Evolutionary conservation across 1,140 invertebrate species (phyloP).

Genomic region (Homarus americanus): DNA sequence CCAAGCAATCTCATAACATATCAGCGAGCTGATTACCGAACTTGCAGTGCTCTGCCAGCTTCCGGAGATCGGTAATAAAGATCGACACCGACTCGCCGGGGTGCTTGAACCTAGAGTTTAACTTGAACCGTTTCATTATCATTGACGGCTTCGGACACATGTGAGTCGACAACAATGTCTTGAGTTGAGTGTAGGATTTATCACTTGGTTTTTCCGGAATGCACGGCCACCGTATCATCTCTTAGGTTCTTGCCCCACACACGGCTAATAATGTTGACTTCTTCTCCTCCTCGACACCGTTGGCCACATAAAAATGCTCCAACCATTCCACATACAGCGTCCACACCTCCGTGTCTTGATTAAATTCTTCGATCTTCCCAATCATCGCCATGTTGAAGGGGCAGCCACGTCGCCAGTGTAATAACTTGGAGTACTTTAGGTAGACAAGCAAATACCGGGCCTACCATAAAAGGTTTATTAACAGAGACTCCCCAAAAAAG

Average conservation of each 20-base stretch:
- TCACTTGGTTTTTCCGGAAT: background rate
- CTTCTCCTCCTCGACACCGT: slow-evolving; percentile 19
- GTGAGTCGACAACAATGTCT: slow-evolving; percentile 14
- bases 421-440: slow-evolving; percentile 13
- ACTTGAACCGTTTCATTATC: slow-evolving; percentile 21
- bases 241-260: slow-evolving; percentile 34
- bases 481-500: too few relatives aligned
- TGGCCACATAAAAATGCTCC: slow-evolving; percentile 21
- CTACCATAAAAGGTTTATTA: too few relatives aligned
- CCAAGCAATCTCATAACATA: background rate
- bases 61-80: background rate
- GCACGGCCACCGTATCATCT: background rate
- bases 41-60: background rate
- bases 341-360: slow-evolving; percentile 31
- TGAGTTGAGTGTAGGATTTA: slow-evolving; percentile 18
- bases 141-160: slow-evolving; percentile 10
- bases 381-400: background rate
- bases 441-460: too few relatives aligned
- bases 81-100: background rate
- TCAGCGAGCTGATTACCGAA: background rate
- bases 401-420: slow-evolving; percentile 20
- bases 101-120: slow-evolving; percentile 12
- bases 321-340: slow-evolving; percentile 13
- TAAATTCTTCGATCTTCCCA: background rate
- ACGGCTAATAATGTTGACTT: slow-evolving; percentile 15